Evolutionary conservation across 2,797 vertebrate species (phyloP).

Genomic region (Scomberomorus guttatus): DNA sequence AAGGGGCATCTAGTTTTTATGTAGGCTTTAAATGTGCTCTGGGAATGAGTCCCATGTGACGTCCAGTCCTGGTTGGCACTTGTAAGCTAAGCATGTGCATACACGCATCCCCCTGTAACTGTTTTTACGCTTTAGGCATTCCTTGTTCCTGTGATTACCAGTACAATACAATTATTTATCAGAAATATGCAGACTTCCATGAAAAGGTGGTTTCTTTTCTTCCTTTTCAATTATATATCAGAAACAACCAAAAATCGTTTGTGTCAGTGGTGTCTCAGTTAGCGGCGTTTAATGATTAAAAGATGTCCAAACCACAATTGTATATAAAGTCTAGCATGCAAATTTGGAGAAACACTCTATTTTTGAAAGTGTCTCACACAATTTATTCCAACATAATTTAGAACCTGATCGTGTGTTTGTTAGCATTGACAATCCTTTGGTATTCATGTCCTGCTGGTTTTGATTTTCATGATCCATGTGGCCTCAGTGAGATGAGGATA

Average conservation of each 20-base stretch:
- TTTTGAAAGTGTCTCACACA: conserved; percentile 52
- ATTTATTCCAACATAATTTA: conserved; percentile 39
- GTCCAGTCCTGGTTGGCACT: background rate
- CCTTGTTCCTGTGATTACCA: conserved; percentile 9
- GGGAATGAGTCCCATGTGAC: conserved; percentile 15
- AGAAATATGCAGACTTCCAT: conserved; percentile 41
- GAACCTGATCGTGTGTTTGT: background rate
- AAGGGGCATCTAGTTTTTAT: conserved; percentile 17
- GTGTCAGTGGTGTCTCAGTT: conserved; percentile 34
- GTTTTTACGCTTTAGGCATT: background rate
- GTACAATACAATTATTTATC: conserved; percentile 10
- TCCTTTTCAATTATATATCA: conserved; percentile 12
- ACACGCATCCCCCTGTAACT: background rate
- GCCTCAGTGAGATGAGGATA: background rate
- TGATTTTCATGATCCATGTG: background rate
- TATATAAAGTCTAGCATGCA: conserved; percentile 43
- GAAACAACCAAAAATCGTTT: conserved; percentile 32
- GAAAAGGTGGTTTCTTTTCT: conserved; percentile 19
- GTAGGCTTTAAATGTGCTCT: conserved; percentile 7
- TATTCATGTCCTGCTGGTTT: background rate
- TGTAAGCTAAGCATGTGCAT: conserved; percentile 9
- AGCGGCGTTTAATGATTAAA: conserved; percentile 28
- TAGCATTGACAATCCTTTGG: background rate
- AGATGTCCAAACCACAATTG: conserved; percentile 59
- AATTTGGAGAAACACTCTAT: conserved; percentile 34